These are phyloP conservation scores for Sinocyclocheilus rhinocerous DNA, from an alignment of 2,113 vertebrate species.

Conservation along the genomic window DNA sequence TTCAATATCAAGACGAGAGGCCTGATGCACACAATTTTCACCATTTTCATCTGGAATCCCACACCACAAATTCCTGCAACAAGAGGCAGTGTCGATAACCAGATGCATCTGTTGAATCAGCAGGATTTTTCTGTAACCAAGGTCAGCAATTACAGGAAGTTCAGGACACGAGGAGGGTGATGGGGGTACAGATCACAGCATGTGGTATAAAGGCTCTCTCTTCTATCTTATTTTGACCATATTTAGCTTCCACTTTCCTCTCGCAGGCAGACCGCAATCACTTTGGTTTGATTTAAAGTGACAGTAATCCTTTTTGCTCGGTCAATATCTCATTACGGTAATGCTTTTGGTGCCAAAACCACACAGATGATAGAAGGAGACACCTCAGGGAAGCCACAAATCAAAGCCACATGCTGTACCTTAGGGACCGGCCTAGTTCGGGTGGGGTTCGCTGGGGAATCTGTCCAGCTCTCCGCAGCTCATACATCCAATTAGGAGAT, in stretches of 20 bases:
- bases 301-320: slow-evolving; percentile 65
- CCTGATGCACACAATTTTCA: slow-evolving; percentile 27
- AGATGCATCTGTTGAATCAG: slow-evolving; percentile 56
- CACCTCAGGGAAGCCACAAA: slow-evolving; percentile 55
- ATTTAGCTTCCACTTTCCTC: slow-evolving; percentile 29
- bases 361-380: slow-evolving; percentile 52
- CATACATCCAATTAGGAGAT: slow-evolving; percentile 41
- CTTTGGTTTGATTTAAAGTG: slow-evolving; percentile 59
- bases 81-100: slow-evolving; percentile 19
- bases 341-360: slow-evolving; percentile 57
- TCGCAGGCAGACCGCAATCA: slow-evolving; percentile 53
- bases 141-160: slow-evolving; percentile 60
- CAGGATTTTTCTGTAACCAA: slow-evolving; percentile 55
- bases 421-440: slow-evolving; percentile 21
- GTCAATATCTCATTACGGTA: slow-evolving; percentile 62
- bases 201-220: not conserved
- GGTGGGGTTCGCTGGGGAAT: slow-evolving; percentile 4
- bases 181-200: slow-evolving; percentile 10
- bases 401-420: slow-evolving; percentile 59
- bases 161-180: slow-evolving; percentile 36
- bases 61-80: slow-evolving; percentile 34
- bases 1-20: not conserved
- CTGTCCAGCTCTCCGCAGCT: not conserved
- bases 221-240: slow-evolving; percentile 32
- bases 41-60: slow-evolving; percentile 42